Conservation (phyloP, 2,888 invertebrate species). For the Epistrophella euchroma region DNA sequence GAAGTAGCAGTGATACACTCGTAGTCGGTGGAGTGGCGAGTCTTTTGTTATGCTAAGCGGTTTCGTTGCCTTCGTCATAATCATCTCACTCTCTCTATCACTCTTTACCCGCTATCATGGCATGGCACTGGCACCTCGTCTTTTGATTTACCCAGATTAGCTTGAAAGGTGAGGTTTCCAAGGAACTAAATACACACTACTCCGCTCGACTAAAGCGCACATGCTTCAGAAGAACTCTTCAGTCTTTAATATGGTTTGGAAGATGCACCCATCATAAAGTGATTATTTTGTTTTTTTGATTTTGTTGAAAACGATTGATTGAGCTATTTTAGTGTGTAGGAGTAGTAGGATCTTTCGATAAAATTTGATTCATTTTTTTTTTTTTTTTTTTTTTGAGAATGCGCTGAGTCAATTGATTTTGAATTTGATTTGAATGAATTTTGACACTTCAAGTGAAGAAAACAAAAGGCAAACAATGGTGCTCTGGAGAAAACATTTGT, state of each 20-base stretch:
- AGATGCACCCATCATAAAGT: conserved; percentile 10
- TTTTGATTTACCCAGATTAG: conserved; percentile 75
- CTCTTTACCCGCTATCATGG: neutral
- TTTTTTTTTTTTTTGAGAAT: conserved; percentile 31
- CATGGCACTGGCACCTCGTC: conserved; percentile 63
- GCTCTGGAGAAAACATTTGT: conserved; percentile 16
- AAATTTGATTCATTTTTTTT: neutral
- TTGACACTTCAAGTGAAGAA: conserved; percentile 63
- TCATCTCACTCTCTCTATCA: conserved; percentile 10
- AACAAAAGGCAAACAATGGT: conserved; percentile 24
- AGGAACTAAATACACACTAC: conserved; percentile 36
- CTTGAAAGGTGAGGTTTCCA: conserved; percentile 71
- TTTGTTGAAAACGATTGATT: conserved; percentile 50
- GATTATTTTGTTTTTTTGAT: conserved; percentile 10
- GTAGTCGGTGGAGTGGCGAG: conserved; percentile 61
- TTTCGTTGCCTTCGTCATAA: conserved; percentile 72
- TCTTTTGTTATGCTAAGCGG: conserved; percentile 76
- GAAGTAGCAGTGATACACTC: conserved; percentile 46
- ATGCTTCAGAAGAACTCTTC: neutral
- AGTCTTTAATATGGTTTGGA: neutral
- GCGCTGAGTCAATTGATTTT: conserved; percentile 64
- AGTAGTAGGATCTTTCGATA: conserved; percentile 27
- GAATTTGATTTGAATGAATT: conserved; percentile 42
- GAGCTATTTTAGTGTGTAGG: conserved; percentile 61
- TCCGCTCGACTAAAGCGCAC: neutral